Percentiles rank a stretch among this genome's conserved stretches.
Conservation (phyloP, 2,888 invertebrate genomes). For the Isotomurus palustris region DNA sequence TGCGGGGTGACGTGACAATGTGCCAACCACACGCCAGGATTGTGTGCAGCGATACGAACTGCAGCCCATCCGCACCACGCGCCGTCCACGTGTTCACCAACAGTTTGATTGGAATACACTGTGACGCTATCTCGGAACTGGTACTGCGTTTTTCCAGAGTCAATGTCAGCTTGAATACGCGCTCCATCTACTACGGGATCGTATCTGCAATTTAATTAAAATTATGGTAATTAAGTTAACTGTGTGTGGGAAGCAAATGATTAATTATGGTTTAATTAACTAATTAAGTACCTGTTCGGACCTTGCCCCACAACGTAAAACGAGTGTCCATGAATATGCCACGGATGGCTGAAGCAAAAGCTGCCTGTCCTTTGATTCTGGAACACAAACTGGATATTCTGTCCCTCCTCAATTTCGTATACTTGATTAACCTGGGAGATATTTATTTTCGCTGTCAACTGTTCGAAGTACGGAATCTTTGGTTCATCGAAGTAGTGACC, state of each 20-base stretch:
- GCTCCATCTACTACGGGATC: conserved; percentile 24
- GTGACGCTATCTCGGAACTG: conserved; percentile 25
- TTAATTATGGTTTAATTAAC: no score
- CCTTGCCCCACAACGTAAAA: conserved; percentile 35
- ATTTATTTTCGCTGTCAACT: conserved; percentile 16
- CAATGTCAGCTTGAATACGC: conserved; percentile 22
- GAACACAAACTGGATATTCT: conserved; percentile 30
- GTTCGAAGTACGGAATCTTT: conserved; percentile 21
- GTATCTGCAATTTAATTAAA: no score
- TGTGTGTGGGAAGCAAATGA: no score
- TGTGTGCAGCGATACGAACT: conserved; percentile 27
- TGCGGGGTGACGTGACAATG: conserved; percentile 37
- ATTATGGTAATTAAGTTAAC: no score
- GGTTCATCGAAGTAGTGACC: conserved; percentile 30
- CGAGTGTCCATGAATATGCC: conserved; percentile 28
- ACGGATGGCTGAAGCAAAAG: conserved; percentile 31
- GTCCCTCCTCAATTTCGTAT: conserved; percentile 27
- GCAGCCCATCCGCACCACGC: conserved; percentile 34
- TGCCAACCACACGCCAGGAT: conserved; percentile 23
- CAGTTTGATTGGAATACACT: conserved; percentile 23
- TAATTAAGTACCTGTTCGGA: conserved; percentile 23
- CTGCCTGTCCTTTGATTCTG: conserved; percentile 21
- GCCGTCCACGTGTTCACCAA: conserved; percentile 12
- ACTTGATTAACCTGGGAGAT: conserved; percentile 32
- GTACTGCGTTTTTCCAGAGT: conserved; percentile 10